These are phyloP conservation scores for Microtus pennsylvanicus DNA, from an alignment of 2,113 vertebrate species.

Conservation along the genomic window DNA sequence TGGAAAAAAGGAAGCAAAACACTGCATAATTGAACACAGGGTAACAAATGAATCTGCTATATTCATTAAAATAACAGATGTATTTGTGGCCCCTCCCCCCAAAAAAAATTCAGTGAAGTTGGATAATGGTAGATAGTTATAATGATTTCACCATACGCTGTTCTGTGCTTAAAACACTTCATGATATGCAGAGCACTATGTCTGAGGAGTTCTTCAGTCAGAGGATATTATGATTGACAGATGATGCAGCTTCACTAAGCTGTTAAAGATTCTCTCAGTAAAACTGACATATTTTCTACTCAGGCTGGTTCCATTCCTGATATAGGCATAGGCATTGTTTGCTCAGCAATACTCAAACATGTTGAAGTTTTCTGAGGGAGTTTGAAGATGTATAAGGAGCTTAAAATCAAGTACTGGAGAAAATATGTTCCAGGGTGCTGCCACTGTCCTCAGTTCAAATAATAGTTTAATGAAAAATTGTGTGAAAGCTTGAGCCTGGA, in stretches of 20 bases:
- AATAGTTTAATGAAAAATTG: constrained; percentile 67
- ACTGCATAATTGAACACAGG: background rate
- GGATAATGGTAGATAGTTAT: background rate
- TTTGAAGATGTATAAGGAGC: constrained; percentile 38
- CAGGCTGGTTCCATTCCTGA: background rate
- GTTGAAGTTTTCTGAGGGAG: constrained; percentile 27
- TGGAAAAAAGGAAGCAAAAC: background rate
- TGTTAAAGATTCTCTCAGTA: constrained; percentile 49
- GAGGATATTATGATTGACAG: constrained; percentile 31
- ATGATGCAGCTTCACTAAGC: constrained; percentile 53
- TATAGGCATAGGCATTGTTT: constrained; percentile 41
- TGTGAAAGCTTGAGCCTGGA: background rate
- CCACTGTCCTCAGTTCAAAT: constrained; percentile 55
- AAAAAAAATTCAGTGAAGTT: background rate
- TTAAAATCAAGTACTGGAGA: constrained; percentile 61
- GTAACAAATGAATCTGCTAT: background rate
- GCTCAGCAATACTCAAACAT: constrained; percentile 45
- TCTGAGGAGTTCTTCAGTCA: constrained; percentile 10
- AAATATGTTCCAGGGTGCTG: constrained; percentile 60
- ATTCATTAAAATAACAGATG: constrained; percentile 34
- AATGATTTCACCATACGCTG: constrained; percentile 30
- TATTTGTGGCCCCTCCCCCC: constrained; percentile 27
- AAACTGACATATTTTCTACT: constrained; percentile 25
- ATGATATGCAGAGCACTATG: background rate
- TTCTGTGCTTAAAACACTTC: constrained; percentile 9